Evolutionary conservation across 2,113 vertebrate species (phyloP).

Genomic region (Larimichthys crocea): DNA sequence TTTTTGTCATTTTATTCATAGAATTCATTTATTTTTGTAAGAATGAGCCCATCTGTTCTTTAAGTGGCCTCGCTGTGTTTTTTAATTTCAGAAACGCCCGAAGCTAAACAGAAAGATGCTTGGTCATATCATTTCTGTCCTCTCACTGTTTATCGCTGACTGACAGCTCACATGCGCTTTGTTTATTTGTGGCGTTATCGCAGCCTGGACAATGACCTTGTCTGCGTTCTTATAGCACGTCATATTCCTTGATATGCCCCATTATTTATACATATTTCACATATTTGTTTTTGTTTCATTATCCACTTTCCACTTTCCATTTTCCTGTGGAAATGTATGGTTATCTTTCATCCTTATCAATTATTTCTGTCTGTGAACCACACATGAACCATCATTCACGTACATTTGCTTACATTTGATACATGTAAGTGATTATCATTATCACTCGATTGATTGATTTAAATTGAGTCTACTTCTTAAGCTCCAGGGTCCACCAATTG

Average conservation of each 20-base stretch:
- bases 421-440: not conserved
- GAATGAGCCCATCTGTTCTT: conserved; percentile 9
- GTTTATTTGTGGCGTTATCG: not conserved
- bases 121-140: not conserved
- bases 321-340: not conserved
- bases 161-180: not conserved
- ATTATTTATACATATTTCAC: too few species aligned
- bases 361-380: not conserved
- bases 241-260: not conserved
- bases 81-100: conserved; percentile 10
- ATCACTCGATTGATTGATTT: not conserved
- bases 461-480: too few species aligned
- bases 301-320: too few species aligned
- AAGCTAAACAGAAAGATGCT: not conserved
- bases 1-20: not conserved
- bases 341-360: not conserved
- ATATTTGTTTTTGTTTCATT: not conserved
- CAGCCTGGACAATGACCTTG: not conserved
- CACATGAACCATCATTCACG: not conserved
- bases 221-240: not conserved
- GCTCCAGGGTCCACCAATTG: too few species aligned
- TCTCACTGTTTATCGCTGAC: not conserved
- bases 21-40: not conserved
- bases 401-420: not conserved
- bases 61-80: conserved; percentile 36